These are phyloP conservation scores for Pantherophis alleghaniensis DNA, from an alignment of 2,797 vertebrate genomes.

Conservation along the genomic window DNA sequence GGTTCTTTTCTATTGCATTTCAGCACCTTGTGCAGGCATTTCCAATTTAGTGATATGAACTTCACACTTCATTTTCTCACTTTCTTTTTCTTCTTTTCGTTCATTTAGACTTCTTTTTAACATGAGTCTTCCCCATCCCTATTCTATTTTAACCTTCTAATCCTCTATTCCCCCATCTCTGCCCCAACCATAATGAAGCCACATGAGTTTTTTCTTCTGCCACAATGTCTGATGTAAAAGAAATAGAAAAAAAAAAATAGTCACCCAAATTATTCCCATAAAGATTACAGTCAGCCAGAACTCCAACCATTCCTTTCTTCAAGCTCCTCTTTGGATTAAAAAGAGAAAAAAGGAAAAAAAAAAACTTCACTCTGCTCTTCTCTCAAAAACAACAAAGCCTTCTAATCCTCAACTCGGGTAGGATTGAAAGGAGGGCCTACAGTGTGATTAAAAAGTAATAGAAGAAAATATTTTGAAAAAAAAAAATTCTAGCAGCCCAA, in stretches of 20 bases:
- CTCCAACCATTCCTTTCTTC: background rate
- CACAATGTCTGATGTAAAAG: slow-evolving; percentile 55
- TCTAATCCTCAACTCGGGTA: slow-evolving; percentile 54
- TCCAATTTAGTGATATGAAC: slow-evolving; percentile 47
- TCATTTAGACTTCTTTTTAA: slow-evolving; percentile 47
- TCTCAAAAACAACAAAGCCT: slow-evolving; percentile 57
- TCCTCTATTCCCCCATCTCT: slow-evolving; percentile 57
- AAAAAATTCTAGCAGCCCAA: slow-evolving; percentile 21
- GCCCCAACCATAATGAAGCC: slow-evolving; percentile 51
- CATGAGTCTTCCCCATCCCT: slow-evolving; percentile 48
- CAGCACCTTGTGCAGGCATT: slow-evolving; percentile 37
- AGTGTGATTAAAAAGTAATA: slow-evolving; percentile 44
- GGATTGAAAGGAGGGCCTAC: background rate
- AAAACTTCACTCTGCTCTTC: slow-evolving; percentile 14
- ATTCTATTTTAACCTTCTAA: slow-evolving; percentile 68
- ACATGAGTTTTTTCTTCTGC: slow-evolving; percentile 62
- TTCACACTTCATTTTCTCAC: slow-evolving; percentile 53
- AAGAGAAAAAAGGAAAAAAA: background rate
- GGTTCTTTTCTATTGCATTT: slow-evolving; percentile 44
- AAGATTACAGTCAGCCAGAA: slow-evolving; percentile 60
- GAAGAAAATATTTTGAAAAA: slow-evolving; percentile 28
- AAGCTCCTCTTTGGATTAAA: slow-evolving; percentile 39
- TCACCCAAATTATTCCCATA: slow-evolving; percentile 57
- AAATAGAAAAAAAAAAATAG: slow-evolving; percentile 56
- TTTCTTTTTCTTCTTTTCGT: slow-evolving; percentile 37